Evolutionary conservation across 2,113 vertebrate species (phyloP).

Genomic region (Murina feae): DNA sequence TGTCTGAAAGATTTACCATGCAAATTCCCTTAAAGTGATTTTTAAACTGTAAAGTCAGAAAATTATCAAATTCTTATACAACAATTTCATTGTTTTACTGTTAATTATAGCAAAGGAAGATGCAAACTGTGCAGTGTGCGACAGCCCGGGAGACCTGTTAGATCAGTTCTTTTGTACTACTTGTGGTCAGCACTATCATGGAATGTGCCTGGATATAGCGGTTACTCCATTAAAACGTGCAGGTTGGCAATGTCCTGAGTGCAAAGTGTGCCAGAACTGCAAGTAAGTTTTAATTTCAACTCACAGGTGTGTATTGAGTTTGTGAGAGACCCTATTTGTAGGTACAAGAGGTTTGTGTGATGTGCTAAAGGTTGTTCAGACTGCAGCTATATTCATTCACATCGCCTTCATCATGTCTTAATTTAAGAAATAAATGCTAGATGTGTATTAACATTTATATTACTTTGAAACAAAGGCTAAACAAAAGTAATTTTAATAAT

Average conservation of each 20-base stretch:
- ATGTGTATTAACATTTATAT: neutral
- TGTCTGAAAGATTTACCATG: conserved; percentile 13
- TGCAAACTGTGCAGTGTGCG: conserved; percentile 91
- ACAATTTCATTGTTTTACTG: conserved; percentile 55
- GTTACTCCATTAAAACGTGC: conserved; percentile 90
- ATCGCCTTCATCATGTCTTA: neutral
- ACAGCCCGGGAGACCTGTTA: conserved; percentile 85
- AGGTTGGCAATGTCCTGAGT: conserved; percentile 97
- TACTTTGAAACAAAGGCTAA: neutral
- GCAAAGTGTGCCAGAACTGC: conserved; percentile 96
- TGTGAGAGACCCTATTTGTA: neutral
- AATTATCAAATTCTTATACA: conserved; percentile 39
- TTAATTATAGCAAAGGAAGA: conserved; percentile 88
- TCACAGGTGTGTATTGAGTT: conserved; percentile 18
- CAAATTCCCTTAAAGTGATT: conserved; percentile 32
- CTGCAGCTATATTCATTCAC: neutral
- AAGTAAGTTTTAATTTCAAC: conserved; percentile 87
- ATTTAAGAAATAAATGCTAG: neutral
- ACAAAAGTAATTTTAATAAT: neutral
- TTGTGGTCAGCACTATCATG: conserved; percentile 95
- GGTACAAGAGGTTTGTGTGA: neutral
- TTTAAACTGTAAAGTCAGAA: conserved; percentile 54
- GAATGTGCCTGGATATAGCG: conserved; percentile 90
- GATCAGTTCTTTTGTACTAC: conserved; percentile 95
- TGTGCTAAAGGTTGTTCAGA: neutral